Conservation (phyloP, 2,113 vertebrate genomes). For the Epinephelus lanceolatus region DNA sequence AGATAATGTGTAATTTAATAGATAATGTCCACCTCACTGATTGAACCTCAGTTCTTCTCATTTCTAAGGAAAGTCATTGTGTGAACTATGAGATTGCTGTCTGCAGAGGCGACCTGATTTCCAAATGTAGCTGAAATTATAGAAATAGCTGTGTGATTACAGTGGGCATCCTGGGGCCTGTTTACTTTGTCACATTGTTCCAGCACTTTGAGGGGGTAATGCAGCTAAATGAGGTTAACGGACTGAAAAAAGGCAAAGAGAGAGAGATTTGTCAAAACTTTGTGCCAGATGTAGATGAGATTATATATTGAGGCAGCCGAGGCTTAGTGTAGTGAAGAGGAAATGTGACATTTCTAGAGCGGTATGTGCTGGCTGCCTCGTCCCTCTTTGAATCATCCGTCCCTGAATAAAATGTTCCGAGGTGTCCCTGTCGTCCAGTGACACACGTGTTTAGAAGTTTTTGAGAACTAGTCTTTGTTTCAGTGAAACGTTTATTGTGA, state of each 20-base stretch:
- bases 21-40: not conserved
- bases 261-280: conserved; percentile 49
- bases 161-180: conserved; percentile 3
- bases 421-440: conserved; percentile 5
- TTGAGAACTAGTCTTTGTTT: not conserved
- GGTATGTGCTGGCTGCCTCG: not conserved
- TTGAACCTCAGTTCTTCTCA: conserved; percentile 9
- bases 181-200: conserved; percentile 52
- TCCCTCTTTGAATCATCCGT: conserved; percentile 1
- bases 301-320: conserved; percentile 23
- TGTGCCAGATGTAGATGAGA: conserved; percentile 64
- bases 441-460: not conserved
- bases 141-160: conserved; percentile 41
- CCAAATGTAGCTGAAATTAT: conserved; percentile 50
- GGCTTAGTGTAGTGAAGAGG: conserved; percentile 31
- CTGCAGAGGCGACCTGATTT: conserved; percentile 51
- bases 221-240: conserved; percentile 51
- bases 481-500: not conserved
- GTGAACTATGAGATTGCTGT: conserved; percentile 1
- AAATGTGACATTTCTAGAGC: conserved; percentile 41
- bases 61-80: not conserved
- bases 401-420: conserved; percentile 22
- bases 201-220: conserved; percentile 19
- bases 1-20: not conserved
- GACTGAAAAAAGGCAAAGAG: conserved; percentile 3